Evolutionary conservation across 2,888 invertebrate species (phyloP), one percentile per base, ranked within the genome.

Genomic region (Elgonia sp.): DNA sequence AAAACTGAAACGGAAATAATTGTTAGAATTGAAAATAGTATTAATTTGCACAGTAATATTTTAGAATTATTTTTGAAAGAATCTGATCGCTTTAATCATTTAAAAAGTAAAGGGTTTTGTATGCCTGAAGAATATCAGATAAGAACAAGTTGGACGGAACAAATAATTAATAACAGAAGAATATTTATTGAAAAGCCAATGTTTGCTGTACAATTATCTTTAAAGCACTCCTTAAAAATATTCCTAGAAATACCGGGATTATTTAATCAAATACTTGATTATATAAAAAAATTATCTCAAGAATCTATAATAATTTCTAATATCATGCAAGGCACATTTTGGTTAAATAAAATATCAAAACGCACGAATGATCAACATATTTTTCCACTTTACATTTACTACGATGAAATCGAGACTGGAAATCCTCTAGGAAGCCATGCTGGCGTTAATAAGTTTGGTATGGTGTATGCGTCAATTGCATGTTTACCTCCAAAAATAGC

Each of bases 161-260:
- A 21, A 55, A 70, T 63, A 60, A 29, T 29, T 62, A 50, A 21
- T 18, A 55, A 73, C 16, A 21, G 29, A 75, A 72, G 70, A 14
- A 29, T 84, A 50, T 76, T 69, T 46, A 69, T 72, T 65, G 53
- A 84, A 20, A 42, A 65, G 50, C 72, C 81, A 65, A 65, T 88
- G 76, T 86, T 50, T 53, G 80, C 46, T 62, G 50, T 63, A 4
- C 18, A 39, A 39, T 18, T 84, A 57, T 21, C 84, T 6, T 77
- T 87, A 20, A 46, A 53, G n/a, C 75, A 87, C 18, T 73, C 85
- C n/a, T 72, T 90, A 16, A 76, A 86, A 72, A 37, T 85, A 55
- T 90, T 89, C 80, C 80, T 90, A 67, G 83, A 90, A 81, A 88
- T 89, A 65, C 90, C 90, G 14, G 83, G 86, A 42, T 69, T 89